Conservation (phyloP, 2,113 vertebrate genomes). For the Procavia capensis region DNA sequence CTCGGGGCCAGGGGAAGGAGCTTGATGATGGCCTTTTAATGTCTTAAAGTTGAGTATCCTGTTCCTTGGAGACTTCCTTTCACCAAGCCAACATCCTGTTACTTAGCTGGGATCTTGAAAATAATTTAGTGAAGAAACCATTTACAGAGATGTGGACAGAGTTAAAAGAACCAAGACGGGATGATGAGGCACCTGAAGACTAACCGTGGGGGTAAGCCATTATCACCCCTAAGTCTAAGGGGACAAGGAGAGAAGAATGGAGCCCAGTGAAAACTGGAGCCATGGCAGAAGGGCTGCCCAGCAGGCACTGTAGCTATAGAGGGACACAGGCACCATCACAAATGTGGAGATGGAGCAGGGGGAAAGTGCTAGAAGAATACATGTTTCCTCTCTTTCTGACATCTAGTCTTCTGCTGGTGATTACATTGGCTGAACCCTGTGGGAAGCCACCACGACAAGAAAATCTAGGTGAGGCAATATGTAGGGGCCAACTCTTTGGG, state of each 20-base stretch:
- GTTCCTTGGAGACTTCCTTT: not conserved
- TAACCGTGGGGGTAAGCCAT: not conserved
- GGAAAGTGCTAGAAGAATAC: not conserved
- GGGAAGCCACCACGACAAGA: not conserved
- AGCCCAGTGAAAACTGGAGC: not conserved
- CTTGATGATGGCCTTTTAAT: not conserved
- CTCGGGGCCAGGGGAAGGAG: not conserved
- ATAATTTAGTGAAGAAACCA: not conserved
- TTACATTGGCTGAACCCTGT: not conserved
- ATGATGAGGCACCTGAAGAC: not conserved
- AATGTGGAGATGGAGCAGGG: not conserved
- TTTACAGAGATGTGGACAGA: not conserved
- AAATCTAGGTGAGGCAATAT: not conserved
- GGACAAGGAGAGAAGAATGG: not conserved
- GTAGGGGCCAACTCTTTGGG: not conserved
- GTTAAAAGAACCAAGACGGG: not conserved
- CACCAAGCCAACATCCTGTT: not conserved
- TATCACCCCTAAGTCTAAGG: not conserved
- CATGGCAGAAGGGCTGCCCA: not conserved
- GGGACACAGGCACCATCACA: not conserved
- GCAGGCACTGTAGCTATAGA: not conserved
- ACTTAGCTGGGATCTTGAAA: constrained; percentile 30
- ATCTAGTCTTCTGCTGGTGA: not conserved
- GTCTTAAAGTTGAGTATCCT: not conserved
- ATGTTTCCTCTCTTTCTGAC: not conserved